phyloP scores from a whole-genome alignment of 2,888 invertebrate species.

The Linnaemya tessellans region DNA sequence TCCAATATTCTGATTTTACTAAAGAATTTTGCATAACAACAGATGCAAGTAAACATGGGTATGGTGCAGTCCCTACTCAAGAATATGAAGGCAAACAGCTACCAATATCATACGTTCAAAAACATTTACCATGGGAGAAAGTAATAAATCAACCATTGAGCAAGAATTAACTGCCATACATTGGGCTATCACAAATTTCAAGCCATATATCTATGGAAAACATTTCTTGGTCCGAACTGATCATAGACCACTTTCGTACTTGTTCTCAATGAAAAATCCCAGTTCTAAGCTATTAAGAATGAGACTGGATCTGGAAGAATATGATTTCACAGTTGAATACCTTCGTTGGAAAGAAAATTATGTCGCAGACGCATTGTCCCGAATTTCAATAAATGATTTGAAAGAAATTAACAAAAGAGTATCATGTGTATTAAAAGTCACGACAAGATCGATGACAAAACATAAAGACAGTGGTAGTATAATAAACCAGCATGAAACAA shows the following conservation, averaged over 20 bases:
- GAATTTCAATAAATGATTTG: too few species aligned
- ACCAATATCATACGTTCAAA: not conserved
- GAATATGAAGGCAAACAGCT: not conserved
- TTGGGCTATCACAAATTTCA: not conserved
- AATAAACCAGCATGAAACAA: not conserved
- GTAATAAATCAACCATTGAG: not conserved
- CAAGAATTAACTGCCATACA: not conserved
- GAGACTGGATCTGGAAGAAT: too few species aligned
- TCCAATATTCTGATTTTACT: too few species aligned
- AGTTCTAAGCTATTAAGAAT: too few species aligned
- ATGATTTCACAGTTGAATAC: too few species aligned
- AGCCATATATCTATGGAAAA: too few species aligned
- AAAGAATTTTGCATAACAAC: too few species aligned
- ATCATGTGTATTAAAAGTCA: not conserved
- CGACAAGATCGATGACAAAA: constrained; percentile 29
- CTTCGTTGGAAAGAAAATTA: too few species aligned
- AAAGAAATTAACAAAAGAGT: not conserved
- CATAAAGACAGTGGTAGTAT: not conserved
- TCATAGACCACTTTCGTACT: too few species aligned
- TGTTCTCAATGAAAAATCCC: too few species aligned
- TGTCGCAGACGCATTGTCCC: too few species aligned
- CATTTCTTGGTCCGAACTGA: too few species aligned
- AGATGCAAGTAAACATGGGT: not conserved
- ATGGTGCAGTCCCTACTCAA: not conserved
- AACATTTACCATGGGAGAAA: not conserved